Evolutionary conservation across 1,140 invertebrate genomes (phyloP).

Genomic region (Megalonaias nervosa): DNA sequence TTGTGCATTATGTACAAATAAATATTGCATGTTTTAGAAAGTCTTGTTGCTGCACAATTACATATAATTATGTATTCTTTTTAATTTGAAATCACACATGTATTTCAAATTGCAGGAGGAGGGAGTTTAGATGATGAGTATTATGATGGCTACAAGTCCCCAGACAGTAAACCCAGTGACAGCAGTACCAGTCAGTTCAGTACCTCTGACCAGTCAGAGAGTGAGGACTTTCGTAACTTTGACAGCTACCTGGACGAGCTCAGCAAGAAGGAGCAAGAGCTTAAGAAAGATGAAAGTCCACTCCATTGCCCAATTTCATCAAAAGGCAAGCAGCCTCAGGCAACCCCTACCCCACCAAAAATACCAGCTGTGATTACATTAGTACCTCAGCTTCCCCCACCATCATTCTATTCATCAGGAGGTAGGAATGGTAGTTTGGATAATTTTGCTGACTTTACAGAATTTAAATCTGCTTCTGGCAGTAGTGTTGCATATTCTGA

Average conservation of each 20-base stretch:
- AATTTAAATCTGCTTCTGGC: slow-evolving; percentile 52
- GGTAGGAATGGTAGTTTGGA: slow-evolving; percentile 13
- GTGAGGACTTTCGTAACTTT: slow-evolving; percentile 63
- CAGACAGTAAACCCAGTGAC: slow-evolving; percentile 60
- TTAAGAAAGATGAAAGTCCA: slow-evolving; percentile 47
- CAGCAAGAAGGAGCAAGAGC: slow-evolving; percentile 48
- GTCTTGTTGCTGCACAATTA: too few relatives aligned
- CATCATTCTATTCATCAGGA: slow-evolving; percentile 19
- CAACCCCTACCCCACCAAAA: slow-evolving; percentile 14
- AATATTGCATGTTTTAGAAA: too few relatives aligned
- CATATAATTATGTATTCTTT: too few relatives aligned
- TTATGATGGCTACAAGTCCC: slow-evolving; percentile 78
- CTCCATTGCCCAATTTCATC: slow-evolving; percentile 48
- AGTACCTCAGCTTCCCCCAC: slow-evolving; percentile 15
- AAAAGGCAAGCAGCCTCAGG: slow-evolving; percentile 16
- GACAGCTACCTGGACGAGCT: slow-evolving; percentile 65
- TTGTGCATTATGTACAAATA: too few relatives aligned
- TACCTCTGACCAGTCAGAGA: slow-evolving; percentile 65
- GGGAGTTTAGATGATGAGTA: slow-evolving; percentile 72
- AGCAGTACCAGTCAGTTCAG: slow-evolving; percentile 60
- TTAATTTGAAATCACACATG: too few relatives aligned
- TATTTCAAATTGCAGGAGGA: too few relatives aligned
- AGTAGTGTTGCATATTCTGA: too few relatives aligned
- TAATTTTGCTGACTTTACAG: slow-evolving; percentile 48
- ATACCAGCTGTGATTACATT: slow-evolving; percentile 2